phyloP scores from a whole-genome alignment of 2,888 invertebrate species.

The Nezara viridula region DNA sequence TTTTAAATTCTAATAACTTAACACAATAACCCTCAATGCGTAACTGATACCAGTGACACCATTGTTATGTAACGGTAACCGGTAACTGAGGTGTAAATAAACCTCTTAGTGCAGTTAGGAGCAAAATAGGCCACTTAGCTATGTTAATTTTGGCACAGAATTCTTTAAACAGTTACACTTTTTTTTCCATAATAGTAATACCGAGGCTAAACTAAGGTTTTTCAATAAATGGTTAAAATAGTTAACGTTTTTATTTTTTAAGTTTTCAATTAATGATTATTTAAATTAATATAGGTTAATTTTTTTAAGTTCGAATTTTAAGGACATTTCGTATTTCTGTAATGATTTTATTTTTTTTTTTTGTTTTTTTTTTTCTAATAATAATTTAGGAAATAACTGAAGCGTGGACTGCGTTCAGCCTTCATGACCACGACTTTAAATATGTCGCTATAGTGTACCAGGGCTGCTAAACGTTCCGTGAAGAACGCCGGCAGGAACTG shows the following conservation, averaged over 20 bases:
- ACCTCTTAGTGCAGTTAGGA: not conserved
- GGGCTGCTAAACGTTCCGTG: conserved; percentile 20
- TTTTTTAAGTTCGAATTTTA: no score
- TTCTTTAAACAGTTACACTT: not conserved
- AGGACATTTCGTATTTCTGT: no score
- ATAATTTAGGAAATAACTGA: not conserved
- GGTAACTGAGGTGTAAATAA: not conserved
- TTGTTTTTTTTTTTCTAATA: not conserved
- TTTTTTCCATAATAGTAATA: not conserved
- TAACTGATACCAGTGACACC: not conserved
- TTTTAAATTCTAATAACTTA: conserved; percentile 26
- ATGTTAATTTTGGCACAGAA: conserved; percentile 37
- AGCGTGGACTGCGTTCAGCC: not conserved
- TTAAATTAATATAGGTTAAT: no score
- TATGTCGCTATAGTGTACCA: not conserved
- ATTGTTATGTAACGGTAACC: not conserved
- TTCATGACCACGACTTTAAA: not conserved
- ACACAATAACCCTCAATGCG: not conserved
- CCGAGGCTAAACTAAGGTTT: not conserved
- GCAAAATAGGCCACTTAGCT: conserved; percentile 2
- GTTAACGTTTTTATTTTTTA: no score
- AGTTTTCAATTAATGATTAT: no score
- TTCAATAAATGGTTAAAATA: not conserved
- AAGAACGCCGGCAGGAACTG: not conserved
- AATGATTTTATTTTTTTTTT: no score